Conservation (phyloP, 2,888 invertebrate species). For the Torymus aiolomorphi region DNA sequence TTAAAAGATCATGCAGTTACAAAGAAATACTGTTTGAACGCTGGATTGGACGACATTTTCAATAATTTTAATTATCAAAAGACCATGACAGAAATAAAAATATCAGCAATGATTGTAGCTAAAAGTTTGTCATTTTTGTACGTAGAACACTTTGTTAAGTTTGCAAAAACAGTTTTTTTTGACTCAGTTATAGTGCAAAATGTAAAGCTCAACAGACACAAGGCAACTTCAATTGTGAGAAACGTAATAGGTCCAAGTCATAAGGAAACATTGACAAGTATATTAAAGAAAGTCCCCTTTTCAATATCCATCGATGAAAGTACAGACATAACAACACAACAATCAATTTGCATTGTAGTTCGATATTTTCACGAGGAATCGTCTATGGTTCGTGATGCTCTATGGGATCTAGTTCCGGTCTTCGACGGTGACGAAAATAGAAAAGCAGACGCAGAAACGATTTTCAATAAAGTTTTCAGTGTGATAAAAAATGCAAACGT, state of each 20-base stretch:
- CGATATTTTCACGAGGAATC: slow-evolving; percentile 56
- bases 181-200: slow-evolving; percentile 62
- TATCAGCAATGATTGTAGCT: slow-evolving; percentile 49
- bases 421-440: slow-evolving; percentile 45
- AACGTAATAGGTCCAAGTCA: slow-evolving; percentile 62
- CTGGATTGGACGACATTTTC: background rate
- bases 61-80: background rate
- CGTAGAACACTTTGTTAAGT: slow-evolving; percentile 44
- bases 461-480: slow-evolving; percentile 49
- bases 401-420: slow-evolving; percentile 60
- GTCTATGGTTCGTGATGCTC: slow-evolving; percentile 52
- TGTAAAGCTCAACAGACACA: slow-evolving; percentile 61
- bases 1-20: background rate
- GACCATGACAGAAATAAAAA: slow-evolving; percentile 50
- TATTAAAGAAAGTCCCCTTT: slow-evolving; percentile 61
- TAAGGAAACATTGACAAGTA: slow-evolving; percentile 60
- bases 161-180: slow-evolving; percentile 63
- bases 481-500: slow-evolving; percentile 55
- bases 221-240: slow-evolving; percentile 59
- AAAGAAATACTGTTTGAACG: background rate
- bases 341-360: slow-evolving; percentile 60
- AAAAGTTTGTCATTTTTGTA: slow-evolving; percentile 48
- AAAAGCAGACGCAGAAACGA: slow-evolving; percentile 52
- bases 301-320: slow-evolving; percentile 64
- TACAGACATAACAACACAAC: no score